Percentiles rank a stretch among this genome's conserved stretches.
phyloP scores from a whole-genome alignment of 2,797 vertebrate species.

The Tokudaia tokunoshimensis region DNA sequence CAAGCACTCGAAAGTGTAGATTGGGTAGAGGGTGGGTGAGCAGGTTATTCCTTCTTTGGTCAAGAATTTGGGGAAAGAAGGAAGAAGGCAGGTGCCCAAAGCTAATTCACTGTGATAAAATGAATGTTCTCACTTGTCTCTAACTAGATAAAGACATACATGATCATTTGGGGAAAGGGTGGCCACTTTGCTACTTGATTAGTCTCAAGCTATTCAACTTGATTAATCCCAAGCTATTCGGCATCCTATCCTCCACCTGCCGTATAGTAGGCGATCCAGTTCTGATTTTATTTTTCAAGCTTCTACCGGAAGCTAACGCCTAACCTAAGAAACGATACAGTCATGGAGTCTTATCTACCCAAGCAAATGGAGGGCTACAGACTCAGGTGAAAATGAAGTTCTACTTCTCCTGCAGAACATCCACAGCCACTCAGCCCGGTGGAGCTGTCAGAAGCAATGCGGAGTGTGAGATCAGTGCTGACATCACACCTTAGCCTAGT shows the following conservation, averaged over 20 bases:
- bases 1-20: neutral
- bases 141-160: neutral
- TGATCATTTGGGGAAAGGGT: neutral
- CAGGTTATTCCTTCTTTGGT: neutral
- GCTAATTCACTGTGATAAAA: neutral
- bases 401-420: neutral
- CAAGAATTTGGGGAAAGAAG: neutral
- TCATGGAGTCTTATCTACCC: neutral
- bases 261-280: too few species aligned
- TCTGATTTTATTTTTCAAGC: neutral
- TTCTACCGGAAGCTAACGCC: neutral
- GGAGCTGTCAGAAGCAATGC: neutral
- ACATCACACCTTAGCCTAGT: neutral
- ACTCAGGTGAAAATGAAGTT: neutral
- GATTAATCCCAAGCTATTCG: too few species aligned
- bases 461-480: neutral
- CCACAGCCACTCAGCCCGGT: neutral
- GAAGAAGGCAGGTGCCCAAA: neutral
- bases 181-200: neutral
- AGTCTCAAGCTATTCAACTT: neutral
- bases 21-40: neutral
- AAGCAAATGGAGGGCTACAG: neutral
- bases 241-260: neutral
- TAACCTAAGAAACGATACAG: neutral
- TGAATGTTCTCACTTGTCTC: neutral